A percentile compares a stretch with the other conserved stretches of the same genome.
phyloP scores from a whole-genome alignment of 1,140 invertebrate species.

The Drosophila kepulauana region DNA sequence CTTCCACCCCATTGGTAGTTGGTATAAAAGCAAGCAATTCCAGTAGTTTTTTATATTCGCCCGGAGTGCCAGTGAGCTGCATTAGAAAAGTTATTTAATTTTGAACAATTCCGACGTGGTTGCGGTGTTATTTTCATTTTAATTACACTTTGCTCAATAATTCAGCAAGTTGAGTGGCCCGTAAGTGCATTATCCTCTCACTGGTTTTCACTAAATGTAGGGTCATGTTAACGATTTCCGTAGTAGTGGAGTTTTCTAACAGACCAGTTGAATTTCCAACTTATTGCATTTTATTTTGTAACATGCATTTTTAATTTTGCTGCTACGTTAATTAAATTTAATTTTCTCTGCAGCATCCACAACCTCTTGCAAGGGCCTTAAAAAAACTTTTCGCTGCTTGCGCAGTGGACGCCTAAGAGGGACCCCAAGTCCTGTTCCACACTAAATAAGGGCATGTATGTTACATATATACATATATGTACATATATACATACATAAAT shows the following conservation, averaged over 20 bases:
- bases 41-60: neutral
- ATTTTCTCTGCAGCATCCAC: conserved; percentile 39
- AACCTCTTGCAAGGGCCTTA: conserved; percentile 27
- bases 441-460: conserved; percentile 16
- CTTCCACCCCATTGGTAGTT: too few relatives aligned
- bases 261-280: conserved; percentile 39
- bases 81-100: conserved; percentile 50
- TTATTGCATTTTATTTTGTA: conserved; percentile 55
- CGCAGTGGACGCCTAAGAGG: conserved; percentile 5
- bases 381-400: conserved; percentile 33
- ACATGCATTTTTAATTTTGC: conserved; percentile 54
- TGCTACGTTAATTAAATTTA: conserved; percentile 55
- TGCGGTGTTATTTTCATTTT: conserved; percentile 44
- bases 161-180: conserved; percentile 33
- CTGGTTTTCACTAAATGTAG: conserved; percentile 10
- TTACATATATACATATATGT: conserved; percentile 23
- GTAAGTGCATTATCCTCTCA: conserved; percentile 43
- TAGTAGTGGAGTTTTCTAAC: conserved; percentile 11
- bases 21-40: neutral
- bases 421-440: conserved; percentile 8
- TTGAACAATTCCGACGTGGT: conserved; percentile 19
- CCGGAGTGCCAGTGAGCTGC: neutral
- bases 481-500: conserved; percentile 25
- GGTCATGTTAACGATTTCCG: conserved; percentile 33
- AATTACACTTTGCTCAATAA: conserved; percentile 51